These are phyloP conservation scores for Nyleta sp. DNA, from an alignment of 2,888 invertebrate genomes.

Conservation along the genomic window DNA sequence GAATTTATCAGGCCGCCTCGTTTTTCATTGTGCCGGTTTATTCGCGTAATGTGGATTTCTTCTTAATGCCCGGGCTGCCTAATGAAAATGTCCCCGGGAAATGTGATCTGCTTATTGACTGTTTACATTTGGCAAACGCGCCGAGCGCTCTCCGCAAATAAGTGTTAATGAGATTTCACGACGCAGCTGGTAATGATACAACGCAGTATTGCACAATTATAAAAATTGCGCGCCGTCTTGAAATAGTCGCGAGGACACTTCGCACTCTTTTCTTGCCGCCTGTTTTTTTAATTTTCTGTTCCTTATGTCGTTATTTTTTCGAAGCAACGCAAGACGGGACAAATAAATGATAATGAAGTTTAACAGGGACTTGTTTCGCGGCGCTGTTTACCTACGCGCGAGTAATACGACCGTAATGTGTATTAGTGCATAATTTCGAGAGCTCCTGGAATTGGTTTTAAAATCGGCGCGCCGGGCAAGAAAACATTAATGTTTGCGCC, in stretches of 20 bases:
- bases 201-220: slow-evolving; percentile 33
- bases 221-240: slow-evolving; percentile 32
- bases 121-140: slow-evolving; percentile 40
- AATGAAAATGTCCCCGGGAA: slow-evolving; percentile 45
- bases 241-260: slow-evolving; percentile 1
- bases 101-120: slow-evolving; percentile 49
- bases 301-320: neutral
- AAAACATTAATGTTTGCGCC: slow-evolving; percentile 35
- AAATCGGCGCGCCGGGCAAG: slow-evolving; percentile 26
- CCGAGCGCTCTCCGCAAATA: slow-evolving; percentile 34
- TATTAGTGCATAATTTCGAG: slow-evolving; percentile 46
- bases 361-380: slow-evolving; percentile 2
- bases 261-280: neutral
- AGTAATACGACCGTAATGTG: slow-evolving; percentile 37
- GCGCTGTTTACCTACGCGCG: slow-evolving; percentile 20
- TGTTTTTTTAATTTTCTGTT: neutral
- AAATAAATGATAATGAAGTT: slow-evolving; percentile 31
- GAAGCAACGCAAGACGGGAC: neutral
- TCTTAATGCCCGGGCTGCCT: slow-evolving; percentile 1
- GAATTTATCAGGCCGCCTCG: slow-evolving; percentile 31
- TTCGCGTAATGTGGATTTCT: slow-evolving; percentile 1
- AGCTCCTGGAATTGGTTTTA: slow-evolving; percentile 37
- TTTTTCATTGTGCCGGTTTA: slow-evolving; percentile 3
- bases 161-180: slow-evolving; percentile 53
- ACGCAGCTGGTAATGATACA: slow-evolving; percentile 24